Evolutionary conservation across 2,797 vertebrate species (phyloP).

Genomic region (Squalus acanthias): DNA sequence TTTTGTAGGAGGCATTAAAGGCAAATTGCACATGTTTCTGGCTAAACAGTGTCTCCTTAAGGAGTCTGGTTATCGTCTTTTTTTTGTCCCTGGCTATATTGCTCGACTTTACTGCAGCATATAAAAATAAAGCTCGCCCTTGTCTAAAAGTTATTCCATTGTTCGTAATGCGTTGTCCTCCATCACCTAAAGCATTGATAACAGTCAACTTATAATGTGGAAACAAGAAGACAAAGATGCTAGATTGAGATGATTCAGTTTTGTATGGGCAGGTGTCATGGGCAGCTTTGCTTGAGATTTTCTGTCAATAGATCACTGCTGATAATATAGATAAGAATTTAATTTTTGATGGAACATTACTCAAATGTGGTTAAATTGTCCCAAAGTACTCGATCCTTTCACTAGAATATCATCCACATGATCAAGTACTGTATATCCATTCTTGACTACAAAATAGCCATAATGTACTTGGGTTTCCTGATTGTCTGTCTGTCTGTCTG

Average conservation of each 20-base stretch:
- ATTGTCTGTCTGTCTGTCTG: not conserved
- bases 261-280: not conserved
- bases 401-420: not conserved
- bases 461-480: not conserved
- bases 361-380: not conserved
- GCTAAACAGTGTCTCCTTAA: no score
- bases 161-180: not conserved
- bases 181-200: not conserved
- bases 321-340: not conserved
- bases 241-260: not conserved
- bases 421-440: not conserved
- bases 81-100: no score
- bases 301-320: no score
- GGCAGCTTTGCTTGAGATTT: not conserved
- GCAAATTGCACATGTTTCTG: not conserved
- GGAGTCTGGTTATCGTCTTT: no score
- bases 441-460: not conserved
- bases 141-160: not conserved
- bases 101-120: no score
- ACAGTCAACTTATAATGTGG: not conserved
- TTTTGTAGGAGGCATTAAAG: not conserved
- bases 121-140: not conserved
- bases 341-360: not conserved
- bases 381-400: not conserved
- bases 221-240: not conserved